These are phyloP conservation scores for Rhinoptilus africanus DNA, from an alignment of 2,113 vertebrate genomes.

Conservation along the genomic window DNA sequence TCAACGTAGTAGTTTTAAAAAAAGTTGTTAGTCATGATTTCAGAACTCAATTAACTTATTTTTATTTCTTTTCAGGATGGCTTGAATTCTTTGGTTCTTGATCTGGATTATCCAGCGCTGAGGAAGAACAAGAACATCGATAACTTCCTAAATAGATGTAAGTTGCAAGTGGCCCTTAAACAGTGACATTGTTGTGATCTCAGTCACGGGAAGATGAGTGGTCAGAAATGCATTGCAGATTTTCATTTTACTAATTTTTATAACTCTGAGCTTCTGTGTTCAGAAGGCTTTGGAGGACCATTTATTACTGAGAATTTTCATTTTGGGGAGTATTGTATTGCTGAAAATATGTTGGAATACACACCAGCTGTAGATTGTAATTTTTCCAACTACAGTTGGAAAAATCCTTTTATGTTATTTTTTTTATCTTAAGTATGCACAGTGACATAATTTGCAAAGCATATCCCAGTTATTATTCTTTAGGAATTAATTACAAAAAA, in stretches of 20 bases:
- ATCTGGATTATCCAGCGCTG: conserved; percentile 95
- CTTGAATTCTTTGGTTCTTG: conserved; percentile 94
- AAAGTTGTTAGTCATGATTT: conserved; percentile 6
- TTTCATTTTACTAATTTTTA: not conserved
- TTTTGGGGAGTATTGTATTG: not conserved
- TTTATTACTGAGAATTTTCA: not conserved
- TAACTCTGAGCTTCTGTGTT: not conserved
- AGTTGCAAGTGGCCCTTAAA: conserved; percentile 78
- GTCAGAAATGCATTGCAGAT: not conserved
- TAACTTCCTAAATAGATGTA: conserved; percentile 97
- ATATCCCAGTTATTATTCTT: not conserved
- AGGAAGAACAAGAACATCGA: conserved; percentile 99
- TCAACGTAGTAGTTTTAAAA: not conserved
- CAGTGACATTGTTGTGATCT: not conserved
- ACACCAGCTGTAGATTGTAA: not conserved
- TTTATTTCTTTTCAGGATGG: conserved; percentile 83
- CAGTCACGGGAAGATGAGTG: not conserved
- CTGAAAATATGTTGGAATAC: not conserved
- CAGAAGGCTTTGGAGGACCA: not conserved
- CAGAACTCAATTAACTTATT: conserved; percentile 33
- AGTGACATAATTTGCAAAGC: not conserved
- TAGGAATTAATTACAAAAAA: not conserved
- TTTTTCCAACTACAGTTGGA: not conserved
- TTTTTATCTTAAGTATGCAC: not conserved
- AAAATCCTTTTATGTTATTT: not conserved